These are phyloP conservation scores for Coleophora flavipennella DNA, from an alignment of 2,888 invertebrate genomes.

Conservation along the genomic window DNA sequence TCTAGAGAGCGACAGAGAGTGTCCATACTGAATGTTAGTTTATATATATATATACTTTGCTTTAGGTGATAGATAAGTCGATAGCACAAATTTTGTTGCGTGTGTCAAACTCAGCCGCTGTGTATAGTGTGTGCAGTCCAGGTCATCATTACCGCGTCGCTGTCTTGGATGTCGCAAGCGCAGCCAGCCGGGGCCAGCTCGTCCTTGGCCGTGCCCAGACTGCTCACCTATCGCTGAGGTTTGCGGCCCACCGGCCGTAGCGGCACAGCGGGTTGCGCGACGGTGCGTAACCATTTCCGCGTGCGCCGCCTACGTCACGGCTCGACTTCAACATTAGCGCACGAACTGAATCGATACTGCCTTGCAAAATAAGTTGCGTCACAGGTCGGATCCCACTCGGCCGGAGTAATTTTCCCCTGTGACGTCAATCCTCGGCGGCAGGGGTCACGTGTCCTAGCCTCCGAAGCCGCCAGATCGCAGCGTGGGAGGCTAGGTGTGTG, in stretches of 20 bases:
- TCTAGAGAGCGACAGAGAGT: too few relatives aligned
- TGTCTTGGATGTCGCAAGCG: slow-evolving; percentile 35
- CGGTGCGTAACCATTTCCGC: slow-evolving; percentile 58
- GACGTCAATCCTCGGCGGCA: slow-evolving; percentile 37
- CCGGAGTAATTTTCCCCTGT: slow-evolving; percentile 30
- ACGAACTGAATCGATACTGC: slow-evolving; percentile 30
- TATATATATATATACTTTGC: too few relatives aligned
- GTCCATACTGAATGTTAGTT: too few relatives aligned
- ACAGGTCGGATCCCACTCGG: slow-evolving; percentile 19
- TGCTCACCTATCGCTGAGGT: slow-evolving; percentile 24
- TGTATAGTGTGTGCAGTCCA: slow-evolving; percentile 8
- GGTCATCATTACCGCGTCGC: slow-evolving; percentile 22
- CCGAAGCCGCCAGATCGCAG: slow-evolving; percentile 21
- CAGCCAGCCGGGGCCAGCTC: slow-evolving; percentile 32
- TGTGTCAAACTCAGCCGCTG: too few relatives aligned
- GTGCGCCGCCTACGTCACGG: slow-evolving; percentile 20
- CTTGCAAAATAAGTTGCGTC: slow-evolving; percentile 28
- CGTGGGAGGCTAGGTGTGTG: slow-evolving; percentile 31
- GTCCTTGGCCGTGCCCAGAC: slow-evolving; percentile 46
- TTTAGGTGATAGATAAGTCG: too few relatives aligned
- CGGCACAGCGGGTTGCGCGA: slow-evolving; percentile 23
- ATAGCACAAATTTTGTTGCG: too few relatives aligned
- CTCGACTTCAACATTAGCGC: slow-evolving; percentile 9
- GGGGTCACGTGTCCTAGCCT: slow-evolving; percentile 35
- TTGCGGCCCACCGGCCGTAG: slow-evolving; percentile 9